Base-by-base conservation (phyloP, 2,113 vertebrate genomes). In the Prunella fulvescens region DNA sequence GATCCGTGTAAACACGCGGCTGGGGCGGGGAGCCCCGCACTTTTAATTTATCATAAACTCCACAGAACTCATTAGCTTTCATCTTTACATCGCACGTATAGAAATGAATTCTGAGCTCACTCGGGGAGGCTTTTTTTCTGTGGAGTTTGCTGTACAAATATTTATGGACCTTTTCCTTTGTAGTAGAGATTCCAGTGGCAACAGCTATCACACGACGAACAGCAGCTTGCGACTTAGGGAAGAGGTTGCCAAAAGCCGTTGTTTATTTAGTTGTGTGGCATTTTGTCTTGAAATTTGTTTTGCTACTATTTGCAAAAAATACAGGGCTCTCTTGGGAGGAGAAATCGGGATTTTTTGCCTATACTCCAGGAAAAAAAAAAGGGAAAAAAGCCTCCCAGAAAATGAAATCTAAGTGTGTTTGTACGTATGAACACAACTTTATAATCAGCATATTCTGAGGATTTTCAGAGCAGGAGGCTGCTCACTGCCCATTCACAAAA, bases 81-180 rank as follows among this genome's bases (percentile, higher is more conserved):
- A 92, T 97, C 96, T 97, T 91, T 91, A 81, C 39, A n/a, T 88
- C 37, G 61, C 64, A 40, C 44, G 42, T 87, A 81, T 53, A 92
- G 96, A 96, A 93, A 90, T 82, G 28, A 64, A 78, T 90, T 94
- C 91, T 85, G 94, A 96, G 94, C 17, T n/a, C 62, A 56, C 89
- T 91, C 81, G 13, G 90, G 95, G 70, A 61, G 92, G 72, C 65
- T 56, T 66, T 95, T 93, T 95, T 93, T 58, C 85, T n/a, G 61
- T 60, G 93, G 96, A 97, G 91, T 97, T 95, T 95, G 93, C 97
- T 96, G 92, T 96, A 95, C 96, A 98, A 96, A 97, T 98, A 97
- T 98, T 98, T 97, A 96, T 93, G 94, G 93, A 95, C 81, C 80
- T 66, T 96, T 94, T 78, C 86, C 92, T 98, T 96, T 92, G 85